Evolutionary conservation across 2,113 vertebrate genomes (phyloP).

Genomic region (Drymodes brunneopygia): DNA sequence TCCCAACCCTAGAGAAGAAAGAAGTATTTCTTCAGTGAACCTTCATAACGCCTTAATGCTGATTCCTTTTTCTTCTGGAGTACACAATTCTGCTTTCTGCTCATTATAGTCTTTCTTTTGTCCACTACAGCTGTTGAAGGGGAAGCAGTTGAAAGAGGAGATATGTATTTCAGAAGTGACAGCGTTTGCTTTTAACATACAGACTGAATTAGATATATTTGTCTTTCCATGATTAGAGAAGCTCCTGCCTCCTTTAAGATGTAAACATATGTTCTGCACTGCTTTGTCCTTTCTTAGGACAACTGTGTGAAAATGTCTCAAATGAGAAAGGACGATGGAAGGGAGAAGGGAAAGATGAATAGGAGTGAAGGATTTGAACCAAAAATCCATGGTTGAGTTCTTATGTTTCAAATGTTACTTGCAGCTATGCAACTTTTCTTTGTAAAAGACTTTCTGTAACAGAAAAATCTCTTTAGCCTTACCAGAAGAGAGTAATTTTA

Average conservation of each 20-base stretch:
- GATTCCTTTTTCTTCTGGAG: neutral
- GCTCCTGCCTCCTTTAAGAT: neutral
- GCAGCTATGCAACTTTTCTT: neutral
- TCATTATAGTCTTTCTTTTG: neutral
- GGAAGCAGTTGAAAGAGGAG: neutral
- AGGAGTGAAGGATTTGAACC: neutral
- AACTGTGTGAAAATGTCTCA: neutral
- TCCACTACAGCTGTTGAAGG: neutral
- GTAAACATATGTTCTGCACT: neutral
- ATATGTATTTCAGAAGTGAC: neutral
- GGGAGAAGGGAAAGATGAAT: neutral
- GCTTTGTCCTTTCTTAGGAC: neutral
- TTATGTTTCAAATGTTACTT: neutral
- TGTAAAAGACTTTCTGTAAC: neutral
- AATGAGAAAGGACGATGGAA: neutral
- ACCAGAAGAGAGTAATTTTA: neutral
- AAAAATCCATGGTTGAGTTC: neutral
- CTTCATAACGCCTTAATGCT: neutral
- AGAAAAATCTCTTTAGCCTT: neutral
- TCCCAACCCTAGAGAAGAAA: slow-evolving; percentile 8
- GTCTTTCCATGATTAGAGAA: neutral
- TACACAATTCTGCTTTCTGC: neutral
- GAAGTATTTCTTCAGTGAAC: neutral
- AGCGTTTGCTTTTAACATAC: neutral
- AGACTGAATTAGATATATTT: neutral